A percentile compares a stretch with the other conserved stretches of the same genome.
These are phyloP conservation scores for Drosophila kokeensis DNA, from an alignment of 2,888 invertebrate genomes.

Conservation along the genomic window DNA sequence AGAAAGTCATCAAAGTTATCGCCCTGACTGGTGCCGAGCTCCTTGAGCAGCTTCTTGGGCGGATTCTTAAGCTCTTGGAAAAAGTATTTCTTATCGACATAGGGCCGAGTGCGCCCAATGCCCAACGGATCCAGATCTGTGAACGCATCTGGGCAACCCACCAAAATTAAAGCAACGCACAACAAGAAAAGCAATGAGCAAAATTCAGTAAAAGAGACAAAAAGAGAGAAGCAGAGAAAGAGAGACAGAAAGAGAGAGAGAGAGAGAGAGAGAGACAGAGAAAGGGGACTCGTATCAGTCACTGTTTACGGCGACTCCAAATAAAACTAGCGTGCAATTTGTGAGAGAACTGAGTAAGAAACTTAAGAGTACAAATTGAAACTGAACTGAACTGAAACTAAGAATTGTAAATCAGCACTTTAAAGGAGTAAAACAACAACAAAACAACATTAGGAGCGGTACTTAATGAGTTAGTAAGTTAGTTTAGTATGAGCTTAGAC, in stretches of 20 bases:
- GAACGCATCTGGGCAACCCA: constrained; percentile 91
- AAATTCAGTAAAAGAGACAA: neutral
- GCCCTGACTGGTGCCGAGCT: constrained; percentile 86
- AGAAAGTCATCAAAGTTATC: constrained; percentile 70
- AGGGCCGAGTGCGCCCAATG: constrained; percentile 95
- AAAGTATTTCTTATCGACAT: constrained; percentile 97
- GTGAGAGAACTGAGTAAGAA: constrained; percentile 16
- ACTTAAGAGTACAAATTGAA: constrained; percentile 5
- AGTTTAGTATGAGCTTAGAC: neutral
- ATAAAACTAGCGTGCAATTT: constrained; percentile 22
- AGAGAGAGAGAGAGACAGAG: constrained; percentile 21
- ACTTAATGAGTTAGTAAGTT: constrained; percentile 30
- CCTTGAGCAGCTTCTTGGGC: constrained; percentile 96
- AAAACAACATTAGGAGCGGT: constrained; percentile 36
- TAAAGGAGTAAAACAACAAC: constrained; percentile 43
- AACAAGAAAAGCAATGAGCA: neutral
- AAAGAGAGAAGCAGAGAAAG: constrained; percentile 3
- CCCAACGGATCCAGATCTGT: constrained; percentile 97
- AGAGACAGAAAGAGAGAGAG: constrained; percentile 24
- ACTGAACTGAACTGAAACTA: constrained; percentile 18
- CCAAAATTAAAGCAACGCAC: constrained; percentile 65
- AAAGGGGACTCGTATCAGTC: constrained; percentile 68
- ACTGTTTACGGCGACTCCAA: constrained; percentile 4
- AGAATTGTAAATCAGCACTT: constrained; percentile 17
- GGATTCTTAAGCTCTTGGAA: constrained; percentile 98